Conservation (phyloP, 2,113 vertebrate genomes). For the Morone saxatilis region DNA sequence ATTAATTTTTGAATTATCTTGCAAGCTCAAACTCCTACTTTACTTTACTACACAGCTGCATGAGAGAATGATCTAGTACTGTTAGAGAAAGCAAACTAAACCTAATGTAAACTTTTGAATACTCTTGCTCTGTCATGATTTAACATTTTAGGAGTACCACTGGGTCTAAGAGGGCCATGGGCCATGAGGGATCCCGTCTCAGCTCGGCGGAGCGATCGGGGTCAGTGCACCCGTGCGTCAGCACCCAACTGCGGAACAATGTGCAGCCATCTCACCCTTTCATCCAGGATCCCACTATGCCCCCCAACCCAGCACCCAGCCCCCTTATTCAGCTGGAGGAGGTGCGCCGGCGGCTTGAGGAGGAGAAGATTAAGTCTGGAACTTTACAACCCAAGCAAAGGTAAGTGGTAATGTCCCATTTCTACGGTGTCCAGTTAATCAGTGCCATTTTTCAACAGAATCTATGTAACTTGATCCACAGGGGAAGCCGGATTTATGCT, state of each 20-base stretch:
- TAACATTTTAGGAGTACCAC: constrained; percentile 79
- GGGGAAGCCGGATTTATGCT: neutral
- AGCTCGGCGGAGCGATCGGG: constrained; percentile 86
- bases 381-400: constrained; percentile 89
- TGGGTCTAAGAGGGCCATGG: constrained; percentile 86
- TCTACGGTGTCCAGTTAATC: neutral
- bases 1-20: no score
- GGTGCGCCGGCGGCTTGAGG: constrained; percentile 92
- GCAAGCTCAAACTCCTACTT: no score
- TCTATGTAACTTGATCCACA: neutral
- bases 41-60: neutral
- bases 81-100: no score
- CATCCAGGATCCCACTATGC: constrained; percentile 97
- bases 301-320: constrained; percentile 94
- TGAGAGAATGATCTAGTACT: neutral
- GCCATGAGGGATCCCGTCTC: constrained; percentile 85
- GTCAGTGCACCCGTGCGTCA: constrained; percentile 86
- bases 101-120: no score
- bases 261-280: constrained; percentile 94
- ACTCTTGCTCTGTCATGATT: neutral
- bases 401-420: constrained; percentile 64
- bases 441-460: neutral
- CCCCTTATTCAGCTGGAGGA: constrained; percentile 96
- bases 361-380: constrained; percentile 90
- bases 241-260: constrained; percentile 86